Base-by-base conservation (phyloP, 2,888 invertebrate species). In the Volucella zonaria region DNA sequence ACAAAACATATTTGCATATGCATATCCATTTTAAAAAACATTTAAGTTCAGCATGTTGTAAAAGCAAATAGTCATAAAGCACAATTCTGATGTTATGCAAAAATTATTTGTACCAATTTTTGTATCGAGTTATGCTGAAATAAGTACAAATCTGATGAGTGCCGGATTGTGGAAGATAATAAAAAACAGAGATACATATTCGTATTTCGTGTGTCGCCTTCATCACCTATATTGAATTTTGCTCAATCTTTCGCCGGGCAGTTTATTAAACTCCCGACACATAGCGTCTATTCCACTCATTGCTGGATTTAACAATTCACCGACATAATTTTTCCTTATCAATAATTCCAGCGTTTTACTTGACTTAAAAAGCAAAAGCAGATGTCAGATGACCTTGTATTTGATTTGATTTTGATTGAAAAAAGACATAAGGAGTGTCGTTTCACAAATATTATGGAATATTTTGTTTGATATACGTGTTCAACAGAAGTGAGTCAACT, bases 321-420 rank as follows among this genome's bases (percentile, higher is more conserved):
- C 51, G 9, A 14, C 38, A n/a, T 43, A 49, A 43, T 42, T 64
- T 31, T 81, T 52, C 18, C 0, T 23, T 67, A 52, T 51, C 68
- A 62, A 58, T 58, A 58, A 68, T 73, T 73, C 73, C 45, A 51
- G 67, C 73, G 61, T 47, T 14, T 54, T 67, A 61, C 38, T 56
- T 40, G 66, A 76, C 14, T 74, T 52, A 56, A 74, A 70, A 59
- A 61, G 61, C 43, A 66, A 61, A 79, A 58, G 40, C 56, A 75
- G 68, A 64, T 70, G 52, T 58, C 58, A 71, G 23, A 70, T 75
- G 79, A 79, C 83, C 83, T 83, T 83, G 18, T 66, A 83, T 47
- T 23, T 47, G 51, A 59, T 10, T 9, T 14, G 12, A 9, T 42
- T 38, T 58, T 47, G 14, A 42, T 49, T 70, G 45, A 23, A 38